phyloP scores from a whole-genome alignment of 2,888 invertebrate genomes.

The Therioaphis trifolii region DNA sequence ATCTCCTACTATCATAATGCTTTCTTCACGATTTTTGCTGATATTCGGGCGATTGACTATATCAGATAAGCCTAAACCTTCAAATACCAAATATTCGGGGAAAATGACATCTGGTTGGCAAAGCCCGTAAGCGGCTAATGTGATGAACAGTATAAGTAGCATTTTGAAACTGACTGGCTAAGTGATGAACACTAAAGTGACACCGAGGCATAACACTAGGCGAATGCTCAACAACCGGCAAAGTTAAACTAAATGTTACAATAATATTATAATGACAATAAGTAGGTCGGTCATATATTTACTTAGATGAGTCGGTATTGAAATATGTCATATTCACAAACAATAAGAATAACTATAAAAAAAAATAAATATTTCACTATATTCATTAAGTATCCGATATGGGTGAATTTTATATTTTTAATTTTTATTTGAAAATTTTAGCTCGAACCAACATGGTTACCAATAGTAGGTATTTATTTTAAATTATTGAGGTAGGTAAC shows the following conservation, averaged over 20 bases:
- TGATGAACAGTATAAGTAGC: neutral
- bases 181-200: neutral
- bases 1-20: neutral
- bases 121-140: neutral
- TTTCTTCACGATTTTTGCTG: neutral
- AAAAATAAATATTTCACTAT: too few relatives aligned
- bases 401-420: too few relatives aligned
- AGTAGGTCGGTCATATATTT: too few relatives aligned
- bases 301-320: too few relatives aligned
- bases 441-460: too few relatives aligned
- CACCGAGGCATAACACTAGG: neutral
- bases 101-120: neutral
- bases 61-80: slow-evolving; percentile 38
- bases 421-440: too few relatives aligned
- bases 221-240: slow-evolving; percentile 5
- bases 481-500: too few relatives aligned
- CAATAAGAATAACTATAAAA: too few relatives aligned
- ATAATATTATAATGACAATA: neutral
- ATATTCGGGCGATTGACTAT: neutral
- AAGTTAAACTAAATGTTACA: neutral
- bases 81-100: slow-evolving; percentile 22
- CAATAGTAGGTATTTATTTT: too few relatives aligned
- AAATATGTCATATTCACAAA: too few relatives aligned
- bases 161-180: slow-evolving; percentile 25
- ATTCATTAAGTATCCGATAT: too few relatives aligned